Evolutionary conservation across 2,113 vertebrate species (phyloP).

Genomic region (Cyphomyrus plagiostoma): DNA sequence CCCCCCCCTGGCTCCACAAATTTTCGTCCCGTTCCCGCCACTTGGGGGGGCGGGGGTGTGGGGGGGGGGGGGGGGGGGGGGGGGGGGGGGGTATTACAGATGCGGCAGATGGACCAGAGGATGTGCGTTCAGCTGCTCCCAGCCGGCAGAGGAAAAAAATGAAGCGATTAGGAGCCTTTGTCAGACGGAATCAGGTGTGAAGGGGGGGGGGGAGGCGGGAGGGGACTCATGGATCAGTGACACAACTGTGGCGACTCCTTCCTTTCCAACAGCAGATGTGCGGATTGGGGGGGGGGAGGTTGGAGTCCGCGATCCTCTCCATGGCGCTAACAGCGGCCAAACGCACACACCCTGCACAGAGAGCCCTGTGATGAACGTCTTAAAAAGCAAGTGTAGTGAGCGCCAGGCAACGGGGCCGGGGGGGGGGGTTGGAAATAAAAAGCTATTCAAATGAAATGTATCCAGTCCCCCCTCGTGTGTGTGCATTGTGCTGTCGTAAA

Average conservation of each 20-base stretch:
- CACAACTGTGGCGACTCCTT: not conserved
- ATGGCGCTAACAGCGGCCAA: not conserved
- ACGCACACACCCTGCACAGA: not conserved
- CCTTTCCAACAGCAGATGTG: not conserved
- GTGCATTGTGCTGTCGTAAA: conserved; percentile 43
- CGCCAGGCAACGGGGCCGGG: not conserved
- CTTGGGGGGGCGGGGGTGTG: too few species aligned
- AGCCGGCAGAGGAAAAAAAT: conserved; percentile 33
- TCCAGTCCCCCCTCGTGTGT: conserved; percentile 32
- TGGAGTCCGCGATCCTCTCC: not conserved
- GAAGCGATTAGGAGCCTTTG: conserved; percentile 41
- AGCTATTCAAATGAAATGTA: conserved; percentile 39
- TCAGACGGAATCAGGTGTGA: conserved; percentile 46
- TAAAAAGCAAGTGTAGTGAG: not conserved
- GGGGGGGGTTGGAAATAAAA: not conserved
- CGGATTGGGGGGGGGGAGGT: not conserved
- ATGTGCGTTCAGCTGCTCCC: conserved; percentile 28
- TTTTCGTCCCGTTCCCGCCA: too few species aligned
- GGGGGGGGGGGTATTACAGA: conserved; percentile 26
- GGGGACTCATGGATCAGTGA: conserved; percentile 26
- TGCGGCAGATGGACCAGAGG: conserved; percentile 33
- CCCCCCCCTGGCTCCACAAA: too few species aligned
- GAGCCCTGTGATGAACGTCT: not conserved
- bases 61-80: conserved; percentile 16
- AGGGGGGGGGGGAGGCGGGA: not conserved